Evolutionary conservation across 1,140 invertebrate species (phyloP), one percentile per base, ranked within the genome.

Genomic region (Himalopsyche phryganea): DNA sequence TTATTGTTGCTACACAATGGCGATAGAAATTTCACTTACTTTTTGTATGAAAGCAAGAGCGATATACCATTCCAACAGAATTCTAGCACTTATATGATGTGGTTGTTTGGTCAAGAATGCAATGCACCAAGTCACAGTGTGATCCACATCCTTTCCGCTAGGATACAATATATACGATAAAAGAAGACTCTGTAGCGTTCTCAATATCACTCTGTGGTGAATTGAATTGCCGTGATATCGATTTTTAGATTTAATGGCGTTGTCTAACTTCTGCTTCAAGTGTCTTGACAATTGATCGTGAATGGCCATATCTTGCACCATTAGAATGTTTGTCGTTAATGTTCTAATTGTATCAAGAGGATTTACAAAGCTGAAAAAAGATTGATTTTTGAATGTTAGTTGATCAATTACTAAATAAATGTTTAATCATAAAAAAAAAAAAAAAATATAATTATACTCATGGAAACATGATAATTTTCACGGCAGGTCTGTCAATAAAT

Each of bases 41-140:
- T 45, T 52, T 28, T 60, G n/a, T n/a, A 63, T 48, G 11, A 63
- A 48, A 44, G 51, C 49, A 13, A 63, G 38, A 10, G 45, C 28
- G 17, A 63, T 63, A 20, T 60, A 57, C 61, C 61, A 63, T 60
- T 63, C 61, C 9, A 56, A 14, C 23, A 63, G 17, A 35, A 63
- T 60, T 53, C 54, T 56, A 9, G 50, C 36, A 40, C 61, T 63
- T 11, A 52, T 14, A 38, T 60, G 61, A 49, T 63, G 61, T 1
- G 61, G 61, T 53, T 63, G 61, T 42, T 56, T 60, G 4, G 19
- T 52, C 9, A 63, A 35, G 7, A 50, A 20, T 28, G 56, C 38
- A 38, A 51, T 48, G 57, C 61, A 60, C 61, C 61, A 63, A n/a
- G 41, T 32, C 11, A 48, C 32, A 51, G n/a, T 53, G 33, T 57